These are phyloP conservation scores for Melitaea cinxia DNA, from an alignment of 1,140 invertebrate genomes.

Conservation along the genomic window DNA sequence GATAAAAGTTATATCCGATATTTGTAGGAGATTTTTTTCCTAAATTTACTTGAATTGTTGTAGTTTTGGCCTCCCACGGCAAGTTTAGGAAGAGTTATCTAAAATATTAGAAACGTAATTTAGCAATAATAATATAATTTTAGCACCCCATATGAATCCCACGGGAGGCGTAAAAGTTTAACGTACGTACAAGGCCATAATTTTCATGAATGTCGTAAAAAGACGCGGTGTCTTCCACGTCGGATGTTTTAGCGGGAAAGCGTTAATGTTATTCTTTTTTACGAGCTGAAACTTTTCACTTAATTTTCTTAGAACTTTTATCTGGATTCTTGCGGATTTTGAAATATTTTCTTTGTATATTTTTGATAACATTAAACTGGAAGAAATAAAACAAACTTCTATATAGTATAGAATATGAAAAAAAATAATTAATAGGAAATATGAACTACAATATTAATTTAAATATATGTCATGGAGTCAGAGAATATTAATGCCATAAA, in stretches of 20 bases:
- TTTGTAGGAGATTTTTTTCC: too few relatives aligned
- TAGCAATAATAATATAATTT: slow-evolving; percentile 49
- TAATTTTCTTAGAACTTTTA: background rate
- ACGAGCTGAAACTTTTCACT: background rate
- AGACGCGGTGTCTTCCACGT: slow-evolving; percentile 59
- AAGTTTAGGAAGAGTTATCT: too few relatives aligned
- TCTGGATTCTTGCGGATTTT: background rate
- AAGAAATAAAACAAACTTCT: background rate
- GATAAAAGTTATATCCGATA: background rate
- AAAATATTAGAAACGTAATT: background rate
- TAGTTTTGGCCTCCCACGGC: too few relatives aligned
- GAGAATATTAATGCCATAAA: too few relatives aligned
- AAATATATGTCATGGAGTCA: too few relatives aligned
- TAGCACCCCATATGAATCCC: slow-evolving; percentile 40
- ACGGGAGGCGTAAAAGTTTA: slow-evolving; percentile 65
- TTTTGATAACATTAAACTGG: background rate
- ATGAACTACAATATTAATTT: too few relatives aligned
- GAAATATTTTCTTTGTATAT: background rate
- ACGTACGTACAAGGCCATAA: slow-evolving; percentile 64
- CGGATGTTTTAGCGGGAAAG: slow-evolving; percentile 65
- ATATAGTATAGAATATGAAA: too few relatives aligned
- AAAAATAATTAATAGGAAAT: too few relatives aligned
- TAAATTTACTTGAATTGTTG: too few relatives aligned
- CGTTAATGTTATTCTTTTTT: slow-evolving; percentile 38
- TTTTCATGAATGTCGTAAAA: slow-evolving; percentile 70